Conservation (phyloP, 2,113 vertebrate genomes). For the Panthera uncia region DNA sequence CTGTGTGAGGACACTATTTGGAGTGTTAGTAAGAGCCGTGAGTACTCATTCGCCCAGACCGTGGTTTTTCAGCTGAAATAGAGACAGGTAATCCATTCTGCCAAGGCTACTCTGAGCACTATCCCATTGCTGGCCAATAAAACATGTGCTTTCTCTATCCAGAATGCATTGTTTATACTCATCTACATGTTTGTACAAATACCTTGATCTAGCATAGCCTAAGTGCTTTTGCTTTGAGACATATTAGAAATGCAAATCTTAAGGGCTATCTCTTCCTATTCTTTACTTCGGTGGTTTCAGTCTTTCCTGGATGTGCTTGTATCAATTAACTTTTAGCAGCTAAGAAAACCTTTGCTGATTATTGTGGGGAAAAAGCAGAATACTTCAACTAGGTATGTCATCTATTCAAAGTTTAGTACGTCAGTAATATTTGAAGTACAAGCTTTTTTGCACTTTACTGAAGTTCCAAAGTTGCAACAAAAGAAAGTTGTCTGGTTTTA, state of each 20-base stretch:
- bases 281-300: neutral
- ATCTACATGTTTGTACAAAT: neutral
- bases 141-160: slow-evolving; percentile 6
- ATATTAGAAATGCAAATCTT: neutral
- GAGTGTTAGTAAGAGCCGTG: slow-evolving; percentile 65
- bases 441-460: neutral
- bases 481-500: neutral
- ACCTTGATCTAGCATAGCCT: neutral
- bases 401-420: neutral
- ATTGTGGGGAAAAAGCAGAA: neutral
- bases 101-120: slow-evolving; percentile 3
- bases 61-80: slow-evolving; percentile 45
- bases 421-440: neutral
- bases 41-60: slow-evolving; percentile 58
- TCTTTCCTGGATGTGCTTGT: neutral
- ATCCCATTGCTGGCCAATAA: neutral
- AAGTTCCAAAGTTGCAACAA: neutral
- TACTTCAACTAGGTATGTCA: neutral
- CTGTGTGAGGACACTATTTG: slow-evolving; percentile 34
- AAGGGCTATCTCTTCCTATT: neutral
- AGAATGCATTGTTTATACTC: neutral
- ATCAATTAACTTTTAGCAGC: neutral
- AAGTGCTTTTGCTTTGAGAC: neutral
- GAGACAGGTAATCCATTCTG: slow-evolving; percentile 61
- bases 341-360: neutral